Evolutionary conservation across 2,113 vertebrate species (phyloP).

Genomic region (Probosciger aterrimus): DNA sequence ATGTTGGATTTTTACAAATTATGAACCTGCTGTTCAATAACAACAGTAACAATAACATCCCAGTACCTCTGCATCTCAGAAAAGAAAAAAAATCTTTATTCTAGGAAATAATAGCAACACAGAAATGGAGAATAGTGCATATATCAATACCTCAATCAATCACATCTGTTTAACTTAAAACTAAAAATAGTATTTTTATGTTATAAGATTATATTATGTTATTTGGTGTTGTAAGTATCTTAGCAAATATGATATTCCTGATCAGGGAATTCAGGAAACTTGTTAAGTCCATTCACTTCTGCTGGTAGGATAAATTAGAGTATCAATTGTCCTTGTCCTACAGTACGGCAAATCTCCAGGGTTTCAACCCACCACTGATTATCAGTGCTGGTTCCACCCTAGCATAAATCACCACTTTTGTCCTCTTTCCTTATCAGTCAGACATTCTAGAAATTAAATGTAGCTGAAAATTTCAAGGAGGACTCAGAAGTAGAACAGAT

Average conservation of each 20-base stretch:
- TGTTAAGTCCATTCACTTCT: neutral
- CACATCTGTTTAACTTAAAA: neutral
- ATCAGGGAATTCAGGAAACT: neutral
- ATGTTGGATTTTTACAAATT: neutral
- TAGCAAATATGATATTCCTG: neutral
- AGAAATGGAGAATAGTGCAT: neutral
- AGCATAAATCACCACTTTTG: neutral
- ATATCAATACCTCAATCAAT: neutral
- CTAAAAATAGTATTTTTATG: neutral
- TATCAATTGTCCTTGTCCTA: neutral
- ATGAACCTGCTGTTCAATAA: neutral
- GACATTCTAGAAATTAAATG: neutral
- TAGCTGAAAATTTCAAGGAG: neutral
- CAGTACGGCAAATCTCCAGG: accelerated
- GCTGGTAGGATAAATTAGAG: neutral
- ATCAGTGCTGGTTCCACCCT: neutral
- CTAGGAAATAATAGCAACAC: neutral
- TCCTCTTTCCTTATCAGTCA: neutral
- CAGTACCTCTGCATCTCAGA: neutral
- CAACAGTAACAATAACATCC: neutral
- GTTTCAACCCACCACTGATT: neutral
- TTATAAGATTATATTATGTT: neutral
- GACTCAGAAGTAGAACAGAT: neutral
- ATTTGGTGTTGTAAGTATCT: neutral
- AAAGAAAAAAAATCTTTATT: neutral